These are phyloP conservation scores for Xenops minutus DNA, from an alignment of 2,797 vertebrate species.

Conservation along the genomic window DNA sequence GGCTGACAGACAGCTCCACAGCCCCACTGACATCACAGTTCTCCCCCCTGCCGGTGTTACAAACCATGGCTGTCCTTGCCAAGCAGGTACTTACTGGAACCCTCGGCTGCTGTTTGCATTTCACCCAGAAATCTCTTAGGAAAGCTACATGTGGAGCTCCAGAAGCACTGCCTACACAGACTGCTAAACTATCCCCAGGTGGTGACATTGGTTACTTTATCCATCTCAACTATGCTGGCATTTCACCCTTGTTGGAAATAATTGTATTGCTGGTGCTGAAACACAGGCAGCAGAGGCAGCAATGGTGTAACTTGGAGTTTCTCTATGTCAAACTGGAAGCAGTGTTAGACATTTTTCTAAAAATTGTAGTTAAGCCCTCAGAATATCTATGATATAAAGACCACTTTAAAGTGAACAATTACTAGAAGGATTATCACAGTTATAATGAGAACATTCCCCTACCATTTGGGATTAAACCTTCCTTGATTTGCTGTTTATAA, in stretches of 20 bases:
- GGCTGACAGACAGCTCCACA: neutral
- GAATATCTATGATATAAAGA: neutral
- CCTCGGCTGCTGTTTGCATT: neutral
- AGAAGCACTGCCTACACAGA: neutral
- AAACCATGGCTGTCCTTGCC: neutral
- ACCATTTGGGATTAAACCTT: neutral
- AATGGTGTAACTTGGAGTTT: neutral
- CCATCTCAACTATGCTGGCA: neutral
- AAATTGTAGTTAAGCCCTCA: neutral
- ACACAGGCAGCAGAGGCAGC: neutral
- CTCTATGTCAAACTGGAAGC: neutral
- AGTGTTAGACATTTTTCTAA: neutral
- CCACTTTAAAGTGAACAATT: neutral
- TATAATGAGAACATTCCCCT: neutral
- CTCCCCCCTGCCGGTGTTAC: no score
- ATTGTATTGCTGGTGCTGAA: neutral
- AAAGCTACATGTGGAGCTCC: neutral
- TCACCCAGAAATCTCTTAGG: neutral
- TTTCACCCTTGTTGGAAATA: neutral
- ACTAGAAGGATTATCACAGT: neutral
- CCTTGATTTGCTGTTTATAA: neutral
- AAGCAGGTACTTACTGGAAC: no score
- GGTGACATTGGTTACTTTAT: neutral
- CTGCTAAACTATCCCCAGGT: neutral
- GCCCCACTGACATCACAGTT: neutral